phyloP scores from a whole-genome alignment of 2,797 vertebrate species.

The Buceros bicornis region DNA sequence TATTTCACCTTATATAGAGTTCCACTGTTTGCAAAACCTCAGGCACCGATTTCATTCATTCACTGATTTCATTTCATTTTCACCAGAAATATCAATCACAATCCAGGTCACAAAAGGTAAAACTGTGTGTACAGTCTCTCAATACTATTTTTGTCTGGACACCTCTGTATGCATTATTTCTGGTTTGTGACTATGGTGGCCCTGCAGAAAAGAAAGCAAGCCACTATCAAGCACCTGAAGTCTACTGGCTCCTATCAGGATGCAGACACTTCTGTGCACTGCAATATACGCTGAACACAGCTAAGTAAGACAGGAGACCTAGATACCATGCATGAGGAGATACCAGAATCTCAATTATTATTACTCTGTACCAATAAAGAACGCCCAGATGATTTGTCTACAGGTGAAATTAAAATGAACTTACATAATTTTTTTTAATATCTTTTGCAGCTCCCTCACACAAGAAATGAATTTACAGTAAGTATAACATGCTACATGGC shows the following conservation, averaged over 20 bases:
- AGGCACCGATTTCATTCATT: not conserved
- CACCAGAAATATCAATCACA: not conserved
- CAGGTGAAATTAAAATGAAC: conserved; percentile 14
- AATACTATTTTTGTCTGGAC: not conserved
- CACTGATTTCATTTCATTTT: not conserved
- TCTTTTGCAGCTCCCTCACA: not conserved
- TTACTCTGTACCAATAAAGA: not conserved
- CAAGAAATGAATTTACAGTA: conserved; percentile 25
- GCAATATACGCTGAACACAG: not conserved
- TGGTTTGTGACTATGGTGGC: not conserved
- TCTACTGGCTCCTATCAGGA: not conserved
- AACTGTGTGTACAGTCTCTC: rapidly evolving
- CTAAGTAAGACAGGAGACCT: not conserved
- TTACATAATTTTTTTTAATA: not conserved
- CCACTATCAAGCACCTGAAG: not conserved
- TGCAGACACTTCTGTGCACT: not conserved
- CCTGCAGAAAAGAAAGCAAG: not conserved
- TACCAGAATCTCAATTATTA: not conserved
- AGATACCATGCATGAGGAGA: not conserved
- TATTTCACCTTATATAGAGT: not conserved
- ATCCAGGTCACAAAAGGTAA: not conserved
- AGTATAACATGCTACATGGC: not conserved
- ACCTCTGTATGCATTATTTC: not conserved
- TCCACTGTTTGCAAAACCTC: not conserved
- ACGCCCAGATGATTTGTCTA: not conserved